Evolutionary conservation across 2,797 vertebrate genomes (phyloP).

Genomic region (Gallinago stenura): DNA sequence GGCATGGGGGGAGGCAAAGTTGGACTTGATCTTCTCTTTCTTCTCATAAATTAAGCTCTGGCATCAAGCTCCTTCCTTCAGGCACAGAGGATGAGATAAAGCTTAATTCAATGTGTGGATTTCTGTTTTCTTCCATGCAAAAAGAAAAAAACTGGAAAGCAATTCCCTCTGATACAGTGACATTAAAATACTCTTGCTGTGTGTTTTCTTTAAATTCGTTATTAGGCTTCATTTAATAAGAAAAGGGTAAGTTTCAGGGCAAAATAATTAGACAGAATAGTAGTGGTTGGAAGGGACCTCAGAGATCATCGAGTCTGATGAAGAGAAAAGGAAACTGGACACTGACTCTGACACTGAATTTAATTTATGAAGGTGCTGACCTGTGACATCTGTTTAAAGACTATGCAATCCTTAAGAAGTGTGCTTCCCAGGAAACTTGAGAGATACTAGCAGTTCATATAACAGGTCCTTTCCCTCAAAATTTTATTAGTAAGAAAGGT

Average conservation of each 20-base stretch:
- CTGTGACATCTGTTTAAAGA: constrained; percentile 23
- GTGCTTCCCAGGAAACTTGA: not conserved
- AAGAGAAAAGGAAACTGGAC: constrained; percentile 22
- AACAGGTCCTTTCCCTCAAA: not conserved
- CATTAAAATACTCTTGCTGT: not conserved
- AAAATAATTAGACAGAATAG: not conserved
- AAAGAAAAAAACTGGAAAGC: not conserved
- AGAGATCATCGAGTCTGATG: not conserved
- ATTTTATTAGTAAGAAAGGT: not conserved
- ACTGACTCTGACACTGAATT: constrained; percentile 18
- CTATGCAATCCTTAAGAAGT: not conserved
- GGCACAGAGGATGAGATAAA: not conserved
- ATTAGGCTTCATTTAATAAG: not conserved
- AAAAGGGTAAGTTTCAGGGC: constrained; percentile 38
- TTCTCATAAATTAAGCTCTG: not conserved
- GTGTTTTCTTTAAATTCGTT: not conserved
- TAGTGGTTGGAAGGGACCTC: too few species aligned
- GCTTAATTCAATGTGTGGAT: not conserved
- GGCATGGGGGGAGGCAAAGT: not conserved
- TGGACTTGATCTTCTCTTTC: not conserved
- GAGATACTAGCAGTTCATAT: not conserved
- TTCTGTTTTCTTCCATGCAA: not conserved
- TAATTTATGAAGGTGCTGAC: constrained; percentile 54
- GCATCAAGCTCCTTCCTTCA: not conserved
- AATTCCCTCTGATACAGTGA: not conserved